Conservation (phyloP, 2,888 invertebrate genomes). For the Leistus spinibarbis region DNA sequence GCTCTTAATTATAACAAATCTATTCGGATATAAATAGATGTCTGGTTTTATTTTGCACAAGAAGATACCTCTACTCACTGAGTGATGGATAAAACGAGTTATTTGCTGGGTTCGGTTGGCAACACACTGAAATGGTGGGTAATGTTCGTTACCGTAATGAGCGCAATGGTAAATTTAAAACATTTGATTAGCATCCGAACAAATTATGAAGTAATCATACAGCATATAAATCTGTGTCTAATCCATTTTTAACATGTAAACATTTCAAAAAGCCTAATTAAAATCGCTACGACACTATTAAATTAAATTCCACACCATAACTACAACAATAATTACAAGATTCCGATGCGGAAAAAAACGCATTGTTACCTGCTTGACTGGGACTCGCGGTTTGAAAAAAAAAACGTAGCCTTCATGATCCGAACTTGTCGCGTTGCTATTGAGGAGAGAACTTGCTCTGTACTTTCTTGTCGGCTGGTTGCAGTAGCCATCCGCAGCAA, state of each 20-base stretch:
- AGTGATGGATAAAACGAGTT: background rate
- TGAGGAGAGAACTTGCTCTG: background rate
- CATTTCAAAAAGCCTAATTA: background rate
- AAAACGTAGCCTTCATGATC: background rate
- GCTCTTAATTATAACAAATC: too few species aligned
- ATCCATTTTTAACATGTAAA: conserved; percentile 1
- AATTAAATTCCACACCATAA: conserved; percentile 3
- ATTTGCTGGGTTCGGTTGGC: background rate
- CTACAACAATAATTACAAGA: conserved; percentile 10
- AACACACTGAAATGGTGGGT: background rate
- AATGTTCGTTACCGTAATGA: background rate
- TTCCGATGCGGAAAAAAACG: background rate
- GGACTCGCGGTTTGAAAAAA: background rate
- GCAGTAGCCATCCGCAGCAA: too few species aligned
- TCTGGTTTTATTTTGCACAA: background rate
- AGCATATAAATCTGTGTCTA: background rate
- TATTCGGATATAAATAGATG: too few species aligned
- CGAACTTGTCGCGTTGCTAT: background rate
- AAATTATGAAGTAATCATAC: background rate
- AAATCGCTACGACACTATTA: conserved; percentile 5
- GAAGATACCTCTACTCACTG: too few species aligned
- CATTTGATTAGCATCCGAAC: background rate
- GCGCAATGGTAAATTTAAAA: background rate
- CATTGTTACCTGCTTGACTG: background rate
- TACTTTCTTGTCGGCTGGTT: background rate